Percentiles rank a stretch among this genome's conserved stretches.
Evolutionary conservation across 2,797 vertebrate species (phyloP).

Genomic region (Sphaeramia orbicularis): DNA sequence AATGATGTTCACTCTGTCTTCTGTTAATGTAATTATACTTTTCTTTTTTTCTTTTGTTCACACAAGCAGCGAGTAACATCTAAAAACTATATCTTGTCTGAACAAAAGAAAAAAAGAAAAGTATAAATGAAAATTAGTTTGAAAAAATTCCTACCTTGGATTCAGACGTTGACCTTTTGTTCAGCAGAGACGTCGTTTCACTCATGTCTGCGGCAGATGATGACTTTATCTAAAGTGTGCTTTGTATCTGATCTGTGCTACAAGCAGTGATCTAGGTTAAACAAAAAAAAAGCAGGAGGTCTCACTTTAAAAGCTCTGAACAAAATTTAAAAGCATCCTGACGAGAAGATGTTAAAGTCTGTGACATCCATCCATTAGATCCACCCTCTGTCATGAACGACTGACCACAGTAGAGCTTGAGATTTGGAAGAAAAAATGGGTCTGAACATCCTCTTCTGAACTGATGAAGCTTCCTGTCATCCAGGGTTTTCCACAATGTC

Average conservation of each 20-base stretch:
- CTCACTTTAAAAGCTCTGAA: not conserved
- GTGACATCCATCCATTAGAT: not conserved
- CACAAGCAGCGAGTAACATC: too few relatives aligned
- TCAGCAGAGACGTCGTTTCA: conserved; percentile 64
- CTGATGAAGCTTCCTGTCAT: not conserved
- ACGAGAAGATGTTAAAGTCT: not conserved
- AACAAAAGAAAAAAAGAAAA: too few relatives aligned
- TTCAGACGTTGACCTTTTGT: not conserved
- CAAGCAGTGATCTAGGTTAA: not conserved
- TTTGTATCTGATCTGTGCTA: not conserved
- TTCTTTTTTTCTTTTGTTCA: too few relatives aligned
- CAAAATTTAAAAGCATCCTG: not conserved
- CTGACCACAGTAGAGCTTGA: too few relatives aligned
- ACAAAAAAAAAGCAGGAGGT: not conserved
- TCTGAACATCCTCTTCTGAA: too few relatives aligned
- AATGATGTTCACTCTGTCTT: too few relatives aligned
- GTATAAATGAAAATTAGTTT: too few relatives aligned
- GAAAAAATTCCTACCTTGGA: conserved; percentile 50
- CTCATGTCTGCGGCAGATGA: conserved; percentile 37
- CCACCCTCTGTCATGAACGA: not conserved
- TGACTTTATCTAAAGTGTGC: not conserved
- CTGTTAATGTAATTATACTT: too few relatives aligned
- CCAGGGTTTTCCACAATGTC: conserved; percentile 9
- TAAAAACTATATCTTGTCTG: too few relatives aligned
- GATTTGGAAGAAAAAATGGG: too few relatives aligned